Evolutionary conservation across 2,888 invertebrate genomes (phyloP), one percentile per base, ranked within the genome.

Genomic region (Ecdyonurus torrentis): DNA sequence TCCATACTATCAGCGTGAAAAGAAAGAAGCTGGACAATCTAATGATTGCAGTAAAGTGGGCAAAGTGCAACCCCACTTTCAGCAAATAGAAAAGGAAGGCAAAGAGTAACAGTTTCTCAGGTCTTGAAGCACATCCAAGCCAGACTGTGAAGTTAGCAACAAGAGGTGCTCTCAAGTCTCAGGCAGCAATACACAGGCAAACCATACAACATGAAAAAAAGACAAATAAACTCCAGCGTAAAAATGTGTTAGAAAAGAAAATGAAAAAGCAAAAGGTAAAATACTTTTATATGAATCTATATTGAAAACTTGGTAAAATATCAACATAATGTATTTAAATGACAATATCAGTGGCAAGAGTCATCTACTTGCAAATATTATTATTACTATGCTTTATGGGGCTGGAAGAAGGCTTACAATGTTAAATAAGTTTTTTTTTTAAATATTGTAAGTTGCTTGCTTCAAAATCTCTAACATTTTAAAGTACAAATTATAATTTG

Each of bases 1-100:
- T 74, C 87, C 87, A 0, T 73, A 81, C 2, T 79, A 71, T 64
- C 71, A 73, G 64, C 76, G 71, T 63, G 71, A 74, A 69, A 70
- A 2, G 72, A 74, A 67, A 64, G 63, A 64, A 18, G 65, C 60
- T 65, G 64, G 65, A 58, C n/a, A n/a, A n/a, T n/a, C n/a, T n/a
- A n/a, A n/a, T n/a, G n/a, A n/a, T n/a, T n/a, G n/a, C 7, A 37
- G 37, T 37, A 15, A 15, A 37, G 37, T 10, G 37, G 15, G 37
- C 37, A 37, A 15, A 5, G 15, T 15, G 5, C 7, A 37, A 15
- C 5, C 37, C 15, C 37, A 37, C 37, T 15, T 10, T 5, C 37
- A 37, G 37, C 37, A 5, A 10, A 10, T 15, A 10, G 37, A n/a
- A n/a, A n/a, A 37, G 37, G 37, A 37, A 37, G 37, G 37, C 7